phyloP scores from a whole-genome alignment of 2,797 vertebrate genomes.

The Poecilia wingei region DNA sequence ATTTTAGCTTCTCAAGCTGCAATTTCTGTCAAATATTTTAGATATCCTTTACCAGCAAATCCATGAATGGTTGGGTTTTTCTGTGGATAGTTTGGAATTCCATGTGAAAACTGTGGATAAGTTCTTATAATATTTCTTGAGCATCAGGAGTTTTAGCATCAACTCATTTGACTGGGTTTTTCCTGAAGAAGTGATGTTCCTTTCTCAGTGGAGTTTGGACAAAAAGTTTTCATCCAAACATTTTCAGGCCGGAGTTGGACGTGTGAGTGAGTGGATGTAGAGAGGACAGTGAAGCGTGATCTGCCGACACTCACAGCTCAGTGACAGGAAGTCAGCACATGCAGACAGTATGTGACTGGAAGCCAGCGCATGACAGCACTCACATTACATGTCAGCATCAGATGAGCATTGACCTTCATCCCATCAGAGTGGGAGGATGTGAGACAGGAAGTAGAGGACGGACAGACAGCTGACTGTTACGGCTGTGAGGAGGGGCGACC shows the following conservation, averaged over 20 bases:
- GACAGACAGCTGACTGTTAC: not conserved
- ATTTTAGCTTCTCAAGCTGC: not conserved
- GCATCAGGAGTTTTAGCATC: not conserved
- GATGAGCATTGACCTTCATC: not conserved
- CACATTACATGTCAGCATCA: not conserved
- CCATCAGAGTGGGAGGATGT: not conserved
- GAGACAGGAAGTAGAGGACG: not conserved
- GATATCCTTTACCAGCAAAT: not conserved
- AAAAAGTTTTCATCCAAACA: not conserved
- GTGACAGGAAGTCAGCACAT: not conserved
- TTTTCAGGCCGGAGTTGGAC: not conserved
- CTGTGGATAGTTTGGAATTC: not conserved
- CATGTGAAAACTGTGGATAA: not conserved
- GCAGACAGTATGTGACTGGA: not conserved
- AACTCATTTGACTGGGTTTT: not conserved
- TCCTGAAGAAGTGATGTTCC: no score
- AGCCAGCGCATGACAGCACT: not conserved
- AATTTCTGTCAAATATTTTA: not conserved
- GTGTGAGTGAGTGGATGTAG: not conserved
- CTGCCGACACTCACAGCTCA: not conserved
- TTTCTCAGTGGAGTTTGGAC: not conserved
- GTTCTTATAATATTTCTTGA: not conserved
- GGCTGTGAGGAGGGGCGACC: not conserved
- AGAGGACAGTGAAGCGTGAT: not conserved
- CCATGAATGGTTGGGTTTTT: not conserved